A percentile compares a stretch with the other conserved stretches of the same genome.
Evolutionary conservation across 92 coral and sea anemone species (phyloP).

Genomic region (Paragorgia papillata): DNA sequence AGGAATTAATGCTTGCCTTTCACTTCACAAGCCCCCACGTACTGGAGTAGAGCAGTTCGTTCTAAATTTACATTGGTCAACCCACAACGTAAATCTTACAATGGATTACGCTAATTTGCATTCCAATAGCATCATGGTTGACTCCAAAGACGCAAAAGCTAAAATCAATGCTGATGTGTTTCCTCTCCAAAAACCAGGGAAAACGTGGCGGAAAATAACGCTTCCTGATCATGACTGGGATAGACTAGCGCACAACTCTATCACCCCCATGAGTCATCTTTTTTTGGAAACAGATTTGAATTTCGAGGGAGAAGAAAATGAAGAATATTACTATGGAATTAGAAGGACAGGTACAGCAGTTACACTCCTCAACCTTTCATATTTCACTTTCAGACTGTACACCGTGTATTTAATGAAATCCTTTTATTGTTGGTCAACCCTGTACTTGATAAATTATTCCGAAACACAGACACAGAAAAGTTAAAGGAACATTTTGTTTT

Average conservation of each 20-base stretch:
- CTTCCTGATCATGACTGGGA: constrained; percentile 68
- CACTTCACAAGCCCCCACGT: no score
- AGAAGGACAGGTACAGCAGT: constrained; percentile 65
- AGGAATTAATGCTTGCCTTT: no score
- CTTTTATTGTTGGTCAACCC: constrained; percentile 56
- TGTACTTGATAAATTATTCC: constrained; percentile 48
- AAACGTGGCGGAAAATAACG: constrained; percentile 70
- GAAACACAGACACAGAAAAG: constrained; percentile 66
- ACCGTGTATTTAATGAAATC: constrained; percentile 59
- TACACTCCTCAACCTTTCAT: constrained; percentile 51
- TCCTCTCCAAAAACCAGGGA: constrained; percentile 70
- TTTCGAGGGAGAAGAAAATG: constrained; percentile 26
- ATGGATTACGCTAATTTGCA: constrained; percentile 42
- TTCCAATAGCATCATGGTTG: constrained; percentile 10
- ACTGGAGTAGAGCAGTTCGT: no score
- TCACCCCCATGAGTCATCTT: constrained; percentile 73
- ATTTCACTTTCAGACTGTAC: constrained; percentile 57
- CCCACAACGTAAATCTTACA: constrained; percentile 68
- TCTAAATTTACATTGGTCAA: no score
- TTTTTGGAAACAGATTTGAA: constrained; percentile 49
- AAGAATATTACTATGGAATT: constrained; percentile 21
- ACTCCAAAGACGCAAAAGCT: constrained; percentile 78
- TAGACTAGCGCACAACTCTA: constrained; percentile 47
- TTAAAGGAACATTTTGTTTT: constrained; percentile 64
- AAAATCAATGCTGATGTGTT: constrained; percentile 56